Conservation (phyloP, 1,140 invertebrate genomes). For the Trigoniulus corallinus region DNA sequence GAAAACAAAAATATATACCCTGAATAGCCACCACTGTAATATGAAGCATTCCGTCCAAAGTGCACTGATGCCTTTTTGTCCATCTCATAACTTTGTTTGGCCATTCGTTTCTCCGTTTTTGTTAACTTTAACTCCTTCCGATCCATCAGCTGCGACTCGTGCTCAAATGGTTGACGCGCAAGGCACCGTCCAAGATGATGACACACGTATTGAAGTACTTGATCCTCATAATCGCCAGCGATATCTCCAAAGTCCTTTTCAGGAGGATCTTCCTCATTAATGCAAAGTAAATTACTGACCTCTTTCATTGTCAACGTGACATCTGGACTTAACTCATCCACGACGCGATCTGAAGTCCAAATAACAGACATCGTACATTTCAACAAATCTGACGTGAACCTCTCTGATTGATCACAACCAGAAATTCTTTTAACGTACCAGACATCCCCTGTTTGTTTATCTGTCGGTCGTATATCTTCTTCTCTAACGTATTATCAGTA, state of each 20-base stretch:
- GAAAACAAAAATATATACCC: neutral
- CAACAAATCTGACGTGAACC: conserved; percentile 4
- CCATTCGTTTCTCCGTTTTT: conserved; percentile 81
- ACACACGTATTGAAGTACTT: conserved; percentile 57
- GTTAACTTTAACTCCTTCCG: conserved; percentile 89
- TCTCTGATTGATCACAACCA: too few species aligned
- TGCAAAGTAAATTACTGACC: conserved; percentile 81
- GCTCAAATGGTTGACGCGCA: conserved; percentile 72
- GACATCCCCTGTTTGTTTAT: conserved; percentile 94
- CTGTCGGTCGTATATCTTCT: conserved; percentile 95
- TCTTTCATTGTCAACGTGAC: conserved; percentile 88
- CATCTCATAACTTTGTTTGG: conserved; percentile 80
- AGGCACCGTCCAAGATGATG: conserved; percentile 47
- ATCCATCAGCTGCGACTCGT: conserved; percentile 90
- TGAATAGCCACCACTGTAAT: neutral
- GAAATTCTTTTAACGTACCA: conserved; percentile 18
- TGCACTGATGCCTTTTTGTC: conserved; percentile 63
- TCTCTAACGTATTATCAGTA: conserved; percentile 91
- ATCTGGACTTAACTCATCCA: conserved; percentile 95
- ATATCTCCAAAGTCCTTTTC: conserved; percentile 45
- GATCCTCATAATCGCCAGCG: conserved; percentile 59
- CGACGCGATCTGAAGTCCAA: conserved; percentile 63
- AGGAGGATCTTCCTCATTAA: conserved; percentile 62
- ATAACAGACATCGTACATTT: conserved; percentile 4
- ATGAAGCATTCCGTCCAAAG: conserved; percentile 2